Evolutionary conservation across 2,888 invertebrate species (phyloP), one percentile per base, ranked within the genome.

Genomic region (Agapostemon virescens): DNA sequence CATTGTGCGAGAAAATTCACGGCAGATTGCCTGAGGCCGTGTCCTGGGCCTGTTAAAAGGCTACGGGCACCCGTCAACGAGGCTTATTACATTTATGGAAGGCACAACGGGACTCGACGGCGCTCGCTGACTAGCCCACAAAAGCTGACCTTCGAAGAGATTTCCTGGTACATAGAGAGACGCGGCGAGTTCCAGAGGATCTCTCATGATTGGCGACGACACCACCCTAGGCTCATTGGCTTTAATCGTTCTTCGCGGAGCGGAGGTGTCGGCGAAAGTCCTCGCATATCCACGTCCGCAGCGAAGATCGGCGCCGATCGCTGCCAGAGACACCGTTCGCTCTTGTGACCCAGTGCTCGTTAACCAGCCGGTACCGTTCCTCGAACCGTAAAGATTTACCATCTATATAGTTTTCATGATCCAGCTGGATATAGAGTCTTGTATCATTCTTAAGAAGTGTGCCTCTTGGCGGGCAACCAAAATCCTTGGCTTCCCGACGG

Each of bases 381-480:
- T 26, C 2, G 26, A 30, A 58, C 20, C 30, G 0, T 1, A 17
- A 7, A 58, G 58, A 58, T 33, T 58, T 55, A 55, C 4, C 17
- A 9, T 17, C 26, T 1, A 20, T 58, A 30, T 17, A 58, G 26
- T 33, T 58, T 30, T 20, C 0, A 58, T 30, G 3, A 17, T 30
- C 30, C 58, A 30, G 58, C 58, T 58, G 30, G 20, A 58, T 58
- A 58, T 58, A 58, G 58, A 58, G 30, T 58, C 58, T 58, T 30
- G 58, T 58, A 58, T 58, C 26, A 33, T 30, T 58, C 58, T 30
- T 17, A 20, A 13, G 20, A 17, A 58, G 58, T 30, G 58, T 20
- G 58, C 30, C 58, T 58, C 17, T 58, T 58, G 58, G 58, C 58
- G 26, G 30, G 30, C 17, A 30, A 20, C 58, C 58, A 58, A 58